Conservation (phyloP, 2,888 invertebrate genomes). For the Eledone cirrhosa region DNA sequence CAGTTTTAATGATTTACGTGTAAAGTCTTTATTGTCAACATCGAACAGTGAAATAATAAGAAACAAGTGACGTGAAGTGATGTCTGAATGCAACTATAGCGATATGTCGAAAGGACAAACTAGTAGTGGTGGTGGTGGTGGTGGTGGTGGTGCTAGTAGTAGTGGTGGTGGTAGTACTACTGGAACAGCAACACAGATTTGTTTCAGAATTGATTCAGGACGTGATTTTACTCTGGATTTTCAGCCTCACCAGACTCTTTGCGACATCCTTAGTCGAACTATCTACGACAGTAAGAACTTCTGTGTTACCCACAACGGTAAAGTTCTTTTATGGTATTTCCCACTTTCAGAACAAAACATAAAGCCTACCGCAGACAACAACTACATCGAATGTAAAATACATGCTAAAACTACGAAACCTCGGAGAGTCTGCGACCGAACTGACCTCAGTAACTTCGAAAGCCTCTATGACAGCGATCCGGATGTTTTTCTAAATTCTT, state of each 20-base stretch:
- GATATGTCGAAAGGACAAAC: background rate
- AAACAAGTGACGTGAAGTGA: background rate
- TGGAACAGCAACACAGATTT: background rate
- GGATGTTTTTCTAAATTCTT: background rate
- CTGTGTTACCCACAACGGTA: constrained; percentile 15
- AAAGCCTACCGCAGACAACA: background rate
- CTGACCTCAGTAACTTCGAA: background rate
- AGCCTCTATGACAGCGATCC: constrained; percentile 1
- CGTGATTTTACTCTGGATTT: constrained; percentile 13
- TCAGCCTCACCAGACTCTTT: constrained; percentile 9
- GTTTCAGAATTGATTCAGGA: constrained; percentile 12
- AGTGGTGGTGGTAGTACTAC: background rate
- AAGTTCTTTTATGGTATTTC: constrained; percentile 4
- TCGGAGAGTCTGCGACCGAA: background rate
- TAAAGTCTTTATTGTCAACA: background rate
- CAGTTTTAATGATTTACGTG: background rate
- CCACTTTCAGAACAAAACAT: constrained; percentile 4
- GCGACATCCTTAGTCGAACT: constrained; percentile 17
- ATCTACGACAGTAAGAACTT: constrained; percentile 21
- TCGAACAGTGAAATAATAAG: background rate
- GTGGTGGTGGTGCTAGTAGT: background rate
- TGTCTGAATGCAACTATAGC: constrained; percentile 14
- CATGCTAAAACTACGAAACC: background rate
- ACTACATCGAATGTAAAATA: constrained; percentile 15
- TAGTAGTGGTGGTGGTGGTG: background rate